Base-by-base conservation (phyloP, 2,797 vertebrate species). In the Mallotus villosus region DNA sequence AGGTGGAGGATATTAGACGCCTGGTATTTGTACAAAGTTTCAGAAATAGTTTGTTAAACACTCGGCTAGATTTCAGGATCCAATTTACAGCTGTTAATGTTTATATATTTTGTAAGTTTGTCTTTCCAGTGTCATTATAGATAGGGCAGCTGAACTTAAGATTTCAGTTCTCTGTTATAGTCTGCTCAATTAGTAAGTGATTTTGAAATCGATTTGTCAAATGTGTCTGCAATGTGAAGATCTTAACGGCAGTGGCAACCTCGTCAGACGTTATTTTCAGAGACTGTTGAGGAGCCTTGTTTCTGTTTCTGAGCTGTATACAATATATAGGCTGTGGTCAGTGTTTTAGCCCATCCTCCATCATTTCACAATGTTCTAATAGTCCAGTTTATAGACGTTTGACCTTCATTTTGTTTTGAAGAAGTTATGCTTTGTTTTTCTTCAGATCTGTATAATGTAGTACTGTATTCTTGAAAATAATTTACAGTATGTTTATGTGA, bases 381-480 rank as follows among this genome's bases (percentile, higher is more conserved):
- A 66, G 58, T 24, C 22, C 16, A 6, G 21, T 51, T 49, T 25
- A 1, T 9, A 37, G 19, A 63, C 34, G n/a, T 66, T 27, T 6
- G 19, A 55, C 19, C 51, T 55, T 3, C 21, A 4, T 49, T 51
- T 51, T 53, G 46, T 25, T 67, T 22, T 67, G 3, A 53, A 67
- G 25, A 46, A 46, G 24, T 53, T 19, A 67, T 60, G 55, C 60
- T 71, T 46, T 61, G 41, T 49, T 46, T 12, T 46, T 46, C 17
- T 63, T 46, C 24, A 71, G 59, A 63, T 49, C 16, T 60, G 29
- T 63, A 63, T 21, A 29, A 12, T 29, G 46, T 71, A 49, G 41
- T 71, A 67, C 62, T 65, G 19, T 32, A 67, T 67, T 67, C 46
- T 53, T 19, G n/a, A 53, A 41, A 41, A 67, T 24, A 24, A 49